Conservation (phyloP, 2,797 vertebrate species). For the Sebastes wilsoni region DNA sequence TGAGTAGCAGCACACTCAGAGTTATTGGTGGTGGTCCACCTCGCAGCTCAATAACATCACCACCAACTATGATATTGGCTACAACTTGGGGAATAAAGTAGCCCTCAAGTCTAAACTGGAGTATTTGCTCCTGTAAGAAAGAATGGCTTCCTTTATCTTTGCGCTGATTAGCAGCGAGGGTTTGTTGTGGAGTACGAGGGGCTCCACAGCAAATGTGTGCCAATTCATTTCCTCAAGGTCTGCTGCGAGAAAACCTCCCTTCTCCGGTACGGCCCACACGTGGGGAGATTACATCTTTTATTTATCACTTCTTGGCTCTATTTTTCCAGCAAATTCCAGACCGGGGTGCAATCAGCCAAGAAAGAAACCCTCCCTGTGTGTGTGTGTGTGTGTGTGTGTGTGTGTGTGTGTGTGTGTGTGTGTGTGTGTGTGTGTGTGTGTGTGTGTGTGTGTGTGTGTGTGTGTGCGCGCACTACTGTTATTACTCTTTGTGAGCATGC, state of each 20-base stretch:
- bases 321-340: slow-evolving; percentile 94
- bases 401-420: slow-evolving; percentile 11
- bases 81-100: not conserved
- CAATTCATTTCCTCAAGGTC: slow-evolving; percentile 71
- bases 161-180: slow-evolving; percentile 42
- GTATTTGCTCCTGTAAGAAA: slow-evolving; percentile 13
- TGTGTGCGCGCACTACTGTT: slow-evolving; percentile 58
- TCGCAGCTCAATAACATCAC: slow-evolving; percentile 11
- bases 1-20: not conserved
- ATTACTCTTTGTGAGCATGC: slow-evolving; percentile 48
- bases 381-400: slow-evolving; percentile 34
- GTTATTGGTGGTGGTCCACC: not conserved
- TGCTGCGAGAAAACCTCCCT: slow-evolving; percentile 56
- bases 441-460: slow-evolving; percentile 12
- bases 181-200: slow-evolving; percentile 44
- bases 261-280: slow-evolving; percentile 59
- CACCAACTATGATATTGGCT: not conserved
- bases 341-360: slow-evolving; percentile 92
- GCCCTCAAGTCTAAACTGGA: slow-evolving; percentile 9
- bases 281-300: slow-evolving; percentile 94
- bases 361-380: slow-evolving; percentile 86
- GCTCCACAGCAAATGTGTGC: slow-evolving; percentile 49
- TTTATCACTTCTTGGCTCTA: slow-evolving; percentile 93
- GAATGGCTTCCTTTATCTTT: slow-evolving; percentile 40
- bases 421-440: slow-evolving; percentile 41